Evolutionary conservation across 2,113 vertebrate species (phyloP).

Genomic region (Uropsilus gracilis): DNA sequence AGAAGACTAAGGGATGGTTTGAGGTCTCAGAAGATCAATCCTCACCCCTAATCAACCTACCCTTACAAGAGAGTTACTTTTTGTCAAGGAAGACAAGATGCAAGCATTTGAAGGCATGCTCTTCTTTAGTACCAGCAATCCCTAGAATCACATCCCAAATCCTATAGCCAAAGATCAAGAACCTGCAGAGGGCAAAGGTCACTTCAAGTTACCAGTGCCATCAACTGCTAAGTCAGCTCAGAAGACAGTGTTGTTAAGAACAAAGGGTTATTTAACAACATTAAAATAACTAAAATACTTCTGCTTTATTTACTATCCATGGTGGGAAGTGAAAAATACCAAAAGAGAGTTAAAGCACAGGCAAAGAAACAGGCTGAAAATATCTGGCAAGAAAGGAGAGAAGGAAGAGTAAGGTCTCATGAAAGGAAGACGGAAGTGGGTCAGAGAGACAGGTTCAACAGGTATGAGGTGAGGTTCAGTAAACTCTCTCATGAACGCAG

Average conservation of each 20-base stretch:
- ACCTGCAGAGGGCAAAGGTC: neutral
- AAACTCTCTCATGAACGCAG: neutral
- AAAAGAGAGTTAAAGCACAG: neutral
- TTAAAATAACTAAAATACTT: conserved; percentile 34
- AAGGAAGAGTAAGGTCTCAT: neutral
- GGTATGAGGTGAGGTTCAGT: neutral
- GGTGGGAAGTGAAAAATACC: neutral
- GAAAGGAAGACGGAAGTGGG: neutral
- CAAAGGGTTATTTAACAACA: neutral
- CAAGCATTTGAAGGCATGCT: neutral
- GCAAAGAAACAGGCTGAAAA: neutral
- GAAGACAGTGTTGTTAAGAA: conserved; percentile 46
- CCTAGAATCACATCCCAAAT: neutral
- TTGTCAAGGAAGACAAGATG: conserved; percentile 22
- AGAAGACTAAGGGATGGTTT: neutral
- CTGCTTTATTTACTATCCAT: neutral
- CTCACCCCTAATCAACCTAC: neutral
- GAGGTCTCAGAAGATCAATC: neutral
- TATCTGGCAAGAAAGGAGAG: neutral
- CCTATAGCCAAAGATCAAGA: neutral
- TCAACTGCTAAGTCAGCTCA: neutral
- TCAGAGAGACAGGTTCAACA: neutral
- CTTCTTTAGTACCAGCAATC: neutral
- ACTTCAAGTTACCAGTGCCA: neutral
- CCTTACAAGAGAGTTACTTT: neutral